Evolutionary conservation across 2,113 vertebrate genomes (phyloP), one percentile per base, ranked within the genome.

Genomic region (Verasper variegatus): DNA sequence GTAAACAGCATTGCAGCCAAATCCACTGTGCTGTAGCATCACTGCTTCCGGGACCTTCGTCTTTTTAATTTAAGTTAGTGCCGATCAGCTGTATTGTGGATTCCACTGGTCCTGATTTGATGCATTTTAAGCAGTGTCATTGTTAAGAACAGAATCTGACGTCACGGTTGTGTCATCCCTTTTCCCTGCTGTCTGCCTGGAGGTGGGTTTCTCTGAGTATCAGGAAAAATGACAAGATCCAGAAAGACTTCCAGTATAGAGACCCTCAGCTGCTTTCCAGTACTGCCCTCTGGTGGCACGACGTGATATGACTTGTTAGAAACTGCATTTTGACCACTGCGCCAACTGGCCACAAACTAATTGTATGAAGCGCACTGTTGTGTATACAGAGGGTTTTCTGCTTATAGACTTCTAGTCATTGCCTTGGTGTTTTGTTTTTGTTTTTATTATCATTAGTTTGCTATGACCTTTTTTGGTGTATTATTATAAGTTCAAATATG

Each of bases 211-310:
- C 8, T 7, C 13, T 21, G 42, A 20, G 8, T 65, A 10, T n/a
- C 15, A 27, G 58, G 4, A 37, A 35, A 42, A 45, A 42, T 4
- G 14, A 55, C 20, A 3, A 23, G 13, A 51, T 51, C 49, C 18
- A 6, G 18, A 51, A 4, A 8, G 49, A 51, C 7, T 37, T 51
- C 45, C 12, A 47, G 49, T 6, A 18, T 2, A 20, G 12, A 45
- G 13, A 45, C 42, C 14, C 45, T 49, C 4, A 80, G 68, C 52
- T 66, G 60, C 64, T 70, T 66, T 74, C 65, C 71, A 72, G 17
- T 83, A 51, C 85, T 75, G 87, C 87, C 85, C 85, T 74, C 90
- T 88, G 72, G 68, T 90, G 90, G 86, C n/a, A 0, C 7, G 10
- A 52, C 20, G 11, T 56, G 5, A 56, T n/a, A 66, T 37, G 13